A percentile compares a stretch with the other conserved stretches of the same genome.
Conservation (phyloP, 2,113 vertebrate genomes). For the Hippocampus abdominalis region DNA sequence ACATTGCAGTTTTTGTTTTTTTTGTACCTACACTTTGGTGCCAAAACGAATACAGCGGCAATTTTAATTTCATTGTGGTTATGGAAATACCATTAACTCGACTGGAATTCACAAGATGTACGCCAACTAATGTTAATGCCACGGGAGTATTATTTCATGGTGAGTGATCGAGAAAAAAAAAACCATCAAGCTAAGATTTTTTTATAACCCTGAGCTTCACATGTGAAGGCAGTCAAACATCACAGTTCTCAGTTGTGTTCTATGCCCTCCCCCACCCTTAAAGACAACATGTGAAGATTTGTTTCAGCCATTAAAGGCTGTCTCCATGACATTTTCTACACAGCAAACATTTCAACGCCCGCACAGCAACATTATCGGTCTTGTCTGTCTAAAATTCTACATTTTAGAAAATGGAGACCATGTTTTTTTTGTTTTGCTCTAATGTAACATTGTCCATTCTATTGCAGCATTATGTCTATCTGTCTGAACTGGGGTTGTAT, state of each 20-base stretch:
- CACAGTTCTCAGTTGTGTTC: not conserved
- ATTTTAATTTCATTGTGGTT: not conserved
- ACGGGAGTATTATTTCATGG: not conserved
- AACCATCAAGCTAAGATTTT: not conserved
- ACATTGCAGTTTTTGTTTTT: not conserved
- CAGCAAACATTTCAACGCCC: not conserved
- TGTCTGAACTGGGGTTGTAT: not conserved
- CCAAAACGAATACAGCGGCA: not conserved
- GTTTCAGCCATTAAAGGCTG: not conserved
- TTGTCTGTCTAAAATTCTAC: not conserved
- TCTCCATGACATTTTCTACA: not conserved
- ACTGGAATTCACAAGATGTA: not conserved
- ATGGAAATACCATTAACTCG: not conserved
- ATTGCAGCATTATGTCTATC: too few species aligned
- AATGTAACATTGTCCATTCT: not conserved
- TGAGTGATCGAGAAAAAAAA: not conserved
- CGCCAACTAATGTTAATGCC: not conserved
- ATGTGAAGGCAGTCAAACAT: not conserved
- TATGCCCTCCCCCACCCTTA: not conserved
- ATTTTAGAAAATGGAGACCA: not conserved
- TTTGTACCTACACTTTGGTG: not conserved
- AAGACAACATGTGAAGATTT: not conserved
- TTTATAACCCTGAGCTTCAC: not conserved
- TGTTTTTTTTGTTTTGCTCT: not conserved
- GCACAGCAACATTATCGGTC: not conserved